Evolutionary conservation across 2,888 invertebrate genomes (phyloP), one percentile per base, ranked within the genome.

Genomic region (Pseudoips prasinana): DNA sequence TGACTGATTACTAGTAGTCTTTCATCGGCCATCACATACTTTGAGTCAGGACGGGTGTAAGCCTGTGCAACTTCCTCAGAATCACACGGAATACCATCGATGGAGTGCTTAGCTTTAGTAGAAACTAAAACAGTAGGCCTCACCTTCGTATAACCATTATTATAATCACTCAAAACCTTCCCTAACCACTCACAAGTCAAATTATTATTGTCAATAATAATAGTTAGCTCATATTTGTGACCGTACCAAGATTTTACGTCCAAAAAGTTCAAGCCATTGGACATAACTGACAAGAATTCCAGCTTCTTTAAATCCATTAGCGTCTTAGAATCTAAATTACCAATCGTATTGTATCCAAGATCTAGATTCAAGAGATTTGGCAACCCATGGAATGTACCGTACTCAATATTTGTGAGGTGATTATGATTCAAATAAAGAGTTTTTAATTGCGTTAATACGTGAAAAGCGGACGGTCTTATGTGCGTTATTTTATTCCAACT

Each of bases 141-240:
- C 70, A 86, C 80, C 39, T 58, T 81, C 0, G 84, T 74, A 39
- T 68, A 83, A 0, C 83, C 84, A 45, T 74, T 82, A 6, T 81
- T 68, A 28, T 52, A 78, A 43, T 85, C 76, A 1, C 37, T 69
- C 20, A 88, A 39, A 0, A 75, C 82, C 4, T 46, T 54, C 0
- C 64, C 64, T 18, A 88, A 46, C 86, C 86, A 87, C 1, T 76
- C 69, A 30, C 87, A 88, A 5, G 72, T 64, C 2, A 83, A 64
- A 8, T 64, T 65, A 30, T 85, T 88, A 1, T 73, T 79, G 25
- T 88, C 87, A 1, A 88, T 32, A 44, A 66, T 73, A 1, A 86
- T 69, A 6, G 35, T 65, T 24, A 87, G 48, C 14, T 67, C 60
- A 28, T 39, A 33, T 27, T 70, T 71, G 36, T 83, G 82, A 0